Percentiles rank a stretch among this genome's conserved stretches.
Evolutionary conservation across 2,888 invertebrate genomes (phyloP).

Genomic region (Chymomyza amoena): DNA sequence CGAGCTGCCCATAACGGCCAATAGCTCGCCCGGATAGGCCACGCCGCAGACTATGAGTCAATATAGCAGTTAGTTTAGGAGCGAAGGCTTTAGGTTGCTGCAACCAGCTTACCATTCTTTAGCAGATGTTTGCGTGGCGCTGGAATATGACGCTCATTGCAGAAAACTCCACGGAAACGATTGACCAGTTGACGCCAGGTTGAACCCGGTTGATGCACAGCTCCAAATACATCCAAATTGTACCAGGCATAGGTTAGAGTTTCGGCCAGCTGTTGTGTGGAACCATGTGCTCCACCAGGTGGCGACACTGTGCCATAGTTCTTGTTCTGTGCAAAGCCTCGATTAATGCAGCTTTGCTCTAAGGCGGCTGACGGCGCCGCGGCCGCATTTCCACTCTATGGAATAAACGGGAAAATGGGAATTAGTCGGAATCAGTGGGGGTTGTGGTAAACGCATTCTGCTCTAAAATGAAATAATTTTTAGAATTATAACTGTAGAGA

Average conservation of each 20-base stretch:
- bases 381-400: slow-evolving; percentile 32
- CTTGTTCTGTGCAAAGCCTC: slow-evolving; percentile 59
- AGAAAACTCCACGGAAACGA: slow-evolving; percentile 79
- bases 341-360: slow-evolving; percentile 72
- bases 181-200: slow-evolving; percentile 78
- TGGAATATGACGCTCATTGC: slow-evolving; percentile 76
- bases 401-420: not conserved
- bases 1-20: slow-evolving; percentile 93
- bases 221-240: slow-evolving; percentile 87
- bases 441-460: no score
- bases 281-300: slow-evolving; percentile 15
- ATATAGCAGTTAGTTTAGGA: not conserved
- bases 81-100: not conserved
- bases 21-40: slow-evolving; percentile 90
- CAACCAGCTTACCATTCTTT: slow-evolving; percentile 83
- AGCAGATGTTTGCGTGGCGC: slow-evolving; percentile 84
- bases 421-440: no score
- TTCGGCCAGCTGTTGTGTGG: slow-evolving; percentile 52
- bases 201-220: slow-evolving; percentile 80
- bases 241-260: slow-evolving; percentile 88
- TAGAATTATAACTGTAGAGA: no score
- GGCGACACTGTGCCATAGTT: slow-evolving; percentile 74
- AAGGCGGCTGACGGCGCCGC: slow-evolving; percentile 22
- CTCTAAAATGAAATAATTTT: no score
- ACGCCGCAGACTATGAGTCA: slow-evolving; percentile 85